Evolutionary conservation across 2,113 vertebrate species (phyloP).

Genomic region (Xenopus borealis): DNA sequence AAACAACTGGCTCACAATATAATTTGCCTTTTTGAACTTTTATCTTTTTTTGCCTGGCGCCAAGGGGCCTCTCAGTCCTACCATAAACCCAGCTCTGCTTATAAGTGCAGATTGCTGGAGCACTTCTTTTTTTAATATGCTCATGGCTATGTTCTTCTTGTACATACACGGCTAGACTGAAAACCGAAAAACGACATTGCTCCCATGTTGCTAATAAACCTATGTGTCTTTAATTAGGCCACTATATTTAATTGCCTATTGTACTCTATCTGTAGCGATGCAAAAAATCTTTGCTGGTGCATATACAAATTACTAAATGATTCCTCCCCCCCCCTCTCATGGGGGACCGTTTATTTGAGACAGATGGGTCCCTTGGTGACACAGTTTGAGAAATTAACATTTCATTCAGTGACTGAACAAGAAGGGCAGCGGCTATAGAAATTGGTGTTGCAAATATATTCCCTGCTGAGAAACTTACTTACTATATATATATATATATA

Average conservation of each 20-base stretch:
- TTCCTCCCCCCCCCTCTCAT: constrained; percentile 24
- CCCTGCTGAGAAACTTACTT: constrained; percentile 11
- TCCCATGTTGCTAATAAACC: constrained; percentile 6
- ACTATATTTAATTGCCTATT: constrained; percentile 14
- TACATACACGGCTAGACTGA: too few relatives aligned
- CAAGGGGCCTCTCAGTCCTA: too few relatives aligned
- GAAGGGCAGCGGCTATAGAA: constrained; percentile 11
- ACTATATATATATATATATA: neutral
- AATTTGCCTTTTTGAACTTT: too few relatives aligned
- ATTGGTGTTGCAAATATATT: constrained; percentile 19
- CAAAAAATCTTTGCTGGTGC: neutral
- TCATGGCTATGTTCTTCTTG: too few relatives aligned
- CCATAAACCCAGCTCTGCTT: too few relatives aligned
- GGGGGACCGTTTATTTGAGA: neutral
- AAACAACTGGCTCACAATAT: too few relatives aligned
- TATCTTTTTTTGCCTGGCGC: too few relatives aligned
- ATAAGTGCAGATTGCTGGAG: too few relatives aligned
- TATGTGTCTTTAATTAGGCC: constrained; percentile 38
- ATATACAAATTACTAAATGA: constrained; percentile 25
- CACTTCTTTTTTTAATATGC: too few relatives aligned
- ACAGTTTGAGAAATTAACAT: constrained; percentile 1
- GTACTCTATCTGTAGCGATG: constrained; percentile 18
- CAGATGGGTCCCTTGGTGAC: constrained; percentile 9
- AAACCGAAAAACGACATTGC: neutral
- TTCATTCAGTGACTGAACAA: constrained; percentile 24